A percentile compares a stretch with the other conserved stretches of the same genome.
Conservation (phyloP, 2,888 invertebrate genomes). For the Eupeodes latifasciatus region DNA sequence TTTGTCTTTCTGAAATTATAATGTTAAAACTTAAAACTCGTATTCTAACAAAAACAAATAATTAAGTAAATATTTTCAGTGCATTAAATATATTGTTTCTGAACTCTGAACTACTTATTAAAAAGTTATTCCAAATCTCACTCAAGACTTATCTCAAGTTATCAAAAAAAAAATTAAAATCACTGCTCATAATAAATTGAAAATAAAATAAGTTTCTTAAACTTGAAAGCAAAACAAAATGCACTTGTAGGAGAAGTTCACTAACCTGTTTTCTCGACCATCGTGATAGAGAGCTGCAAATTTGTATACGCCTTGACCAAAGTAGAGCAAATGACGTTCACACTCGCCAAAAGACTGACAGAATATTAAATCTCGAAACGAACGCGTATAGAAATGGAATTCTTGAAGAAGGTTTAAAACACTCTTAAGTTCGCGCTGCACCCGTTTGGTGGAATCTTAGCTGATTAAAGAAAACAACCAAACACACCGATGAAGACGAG, state of each 20-base stretch:
- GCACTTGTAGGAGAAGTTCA: slow-evolving; percentile 50
- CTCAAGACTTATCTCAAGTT: background rate
- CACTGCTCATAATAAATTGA: background rate
- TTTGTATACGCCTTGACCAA: slow-evolving; percentile 57
- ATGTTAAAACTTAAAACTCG: too few species aligned
- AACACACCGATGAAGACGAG: background rate
- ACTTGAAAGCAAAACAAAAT: slow-evolving; percentile 32
- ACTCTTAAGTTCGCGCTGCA: slow-evolving; percentile 40
- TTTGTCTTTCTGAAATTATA: too few species aligned
- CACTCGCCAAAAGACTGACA: background rate
- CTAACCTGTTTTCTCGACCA: slow-evolving; percentile 75
- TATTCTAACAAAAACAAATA: too few species aligned
- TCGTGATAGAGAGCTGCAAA: slow-evolving; percentile 58
- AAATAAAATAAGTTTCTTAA: background rate
- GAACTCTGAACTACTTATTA: background rate
- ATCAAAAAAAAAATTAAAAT: background rate
- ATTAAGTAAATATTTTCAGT: background rate
- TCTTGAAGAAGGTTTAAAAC: slow-evolving; percentile 11
- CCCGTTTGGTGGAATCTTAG: slow-evolving; percentile 32
- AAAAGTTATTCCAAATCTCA: background rate
- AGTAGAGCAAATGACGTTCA: slow-evolving; percentile 47
- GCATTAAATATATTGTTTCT: background rate
- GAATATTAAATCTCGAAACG: slow-evolving; percentile 33
- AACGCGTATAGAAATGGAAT: slow-evolving; percentile 23
- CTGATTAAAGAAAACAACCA: slow-evolving; percentile 17